Percentiles rank a stretch among this genome's conserved stretches.
Conservation (phyloP, 2,113 vertebrate genomes). For the Plecotus auritus region DNA sequence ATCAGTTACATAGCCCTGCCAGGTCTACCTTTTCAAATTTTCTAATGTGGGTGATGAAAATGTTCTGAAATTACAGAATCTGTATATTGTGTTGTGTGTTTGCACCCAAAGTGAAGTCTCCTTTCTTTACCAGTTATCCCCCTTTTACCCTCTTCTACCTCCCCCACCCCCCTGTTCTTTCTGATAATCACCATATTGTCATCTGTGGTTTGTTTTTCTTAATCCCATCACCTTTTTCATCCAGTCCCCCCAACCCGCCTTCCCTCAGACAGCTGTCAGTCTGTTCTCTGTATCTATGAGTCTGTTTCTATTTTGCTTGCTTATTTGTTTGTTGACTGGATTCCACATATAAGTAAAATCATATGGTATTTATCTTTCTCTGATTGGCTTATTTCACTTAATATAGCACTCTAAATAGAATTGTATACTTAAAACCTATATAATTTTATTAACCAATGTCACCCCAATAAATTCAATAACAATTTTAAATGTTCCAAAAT, state of each 20-base stretch:
- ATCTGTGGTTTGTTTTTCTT: neutral
- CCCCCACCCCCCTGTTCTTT: neutral
- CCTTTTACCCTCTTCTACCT: neutral
- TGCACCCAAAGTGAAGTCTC: neutral
- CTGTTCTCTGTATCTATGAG: neutral
- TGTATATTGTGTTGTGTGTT: neutral
- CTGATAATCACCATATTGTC: neutral
- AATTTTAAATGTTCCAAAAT: neutral
- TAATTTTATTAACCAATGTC: neutral
- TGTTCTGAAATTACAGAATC: neutral
- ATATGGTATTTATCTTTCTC: neutral
- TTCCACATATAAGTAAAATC: neutral
- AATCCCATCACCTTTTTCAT: neutral
- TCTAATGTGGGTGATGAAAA: neutral
- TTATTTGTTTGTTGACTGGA: neutral
- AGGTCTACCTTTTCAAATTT: neutral
- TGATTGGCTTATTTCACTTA: neutral
- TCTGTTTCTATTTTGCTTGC: neutral
- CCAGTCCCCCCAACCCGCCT: neutral
- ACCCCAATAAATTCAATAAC: neutral
- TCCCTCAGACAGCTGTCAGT: neutral
- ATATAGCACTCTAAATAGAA: neutral
- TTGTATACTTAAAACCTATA: neutral
- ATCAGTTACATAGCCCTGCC: neutral
- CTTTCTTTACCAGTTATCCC: neutral